Evolutionary conservation across 2,888 invertebrate species (phyloP).

Genomic region (Pedicia rivosa): DNA sequence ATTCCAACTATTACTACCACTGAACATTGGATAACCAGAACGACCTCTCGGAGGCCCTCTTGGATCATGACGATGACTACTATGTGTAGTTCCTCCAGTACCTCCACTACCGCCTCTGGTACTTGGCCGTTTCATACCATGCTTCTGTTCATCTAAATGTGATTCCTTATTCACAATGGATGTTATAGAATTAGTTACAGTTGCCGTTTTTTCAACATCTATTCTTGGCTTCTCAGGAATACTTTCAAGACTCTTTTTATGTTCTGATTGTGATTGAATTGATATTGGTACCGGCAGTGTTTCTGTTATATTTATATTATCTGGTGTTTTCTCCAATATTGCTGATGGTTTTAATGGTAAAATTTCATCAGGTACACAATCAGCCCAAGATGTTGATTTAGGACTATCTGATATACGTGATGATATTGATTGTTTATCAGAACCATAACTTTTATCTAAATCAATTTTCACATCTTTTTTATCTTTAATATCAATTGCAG

Average conservation of each 20-base stretch:
- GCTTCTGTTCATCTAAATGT: slow-evolving; percentile 13
- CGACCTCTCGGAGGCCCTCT: slow-evolving; percentile 31
- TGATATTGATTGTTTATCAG: slow-evolving; percentile 5
- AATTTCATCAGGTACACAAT: slow-evolving; percentile 6
- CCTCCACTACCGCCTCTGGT: slow-evolving; percentile 32
- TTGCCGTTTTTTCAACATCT: slow-evolving; percentile 12
- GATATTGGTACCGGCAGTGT: no score
- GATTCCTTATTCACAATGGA: slow-evolving; percentile 19
- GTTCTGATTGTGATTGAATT: neutral
- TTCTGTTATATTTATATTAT: slow-evolving; percentile 1
- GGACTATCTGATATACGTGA: slow-evolving; percentile 1
- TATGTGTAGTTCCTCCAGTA: slow-evolving; percentile 21
- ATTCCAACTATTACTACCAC: slow-evolving; percentile 30
- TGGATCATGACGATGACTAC: slow-evolving; percentile 33
- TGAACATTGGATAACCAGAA: slow-evolving; percentile 34
- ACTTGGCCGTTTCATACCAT: slow-evolving; percentile 20
- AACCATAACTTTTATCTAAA: slow-evolving; percentile 8
- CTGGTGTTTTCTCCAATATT: slow-evolving; percentile 6
- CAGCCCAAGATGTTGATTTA: slow-evolving; percentile 7
- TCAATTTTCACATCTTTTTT: slow-evolving; percentile 8
- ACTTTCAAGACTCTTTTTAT: slow-evolving; percentile 3
- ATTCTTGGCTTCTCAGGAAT: slow-evolving; percentile 1
- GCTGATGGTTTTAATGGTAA: slow-evolving; percentile 9
- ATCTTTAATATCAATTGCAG: slow-evolving; percentile 5
- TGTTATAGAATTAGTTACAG: slow-evolving; percentile 22